phyloP scores from a whole-genome alignment of 30 jellyfish, hydroid and myxozoan species.

The Thelohanellus kitauei region DNA sequence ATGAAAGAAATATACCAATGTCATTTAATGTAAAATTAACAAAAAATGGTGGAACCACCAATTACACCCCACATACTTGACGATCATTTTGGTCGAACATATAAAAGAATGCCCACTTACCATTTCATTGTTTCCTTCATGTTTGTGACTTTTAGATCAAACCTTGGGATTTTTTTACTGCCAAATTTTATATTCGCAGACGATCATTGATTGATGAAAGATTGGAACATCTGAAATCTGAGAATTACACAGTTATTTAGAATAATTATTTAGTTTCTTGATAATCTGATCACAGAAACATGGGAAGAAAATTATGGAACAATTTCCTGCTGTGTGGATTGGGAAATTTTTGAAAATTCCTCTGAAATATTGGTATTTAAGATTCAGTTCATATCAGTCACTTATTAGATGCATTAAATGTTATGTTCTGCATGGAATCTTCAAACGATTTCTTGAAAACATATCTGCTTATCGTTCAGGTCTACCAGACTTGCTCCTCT shows the following conservation, averaged over 20 bases:
- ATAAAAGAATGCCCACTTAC: no score
- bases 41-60: no score
- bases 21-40: no score
- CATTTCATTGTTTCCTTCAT: no score
- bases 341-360: conserved; percentile 18
- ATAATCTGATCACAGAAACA: conserved; percentile 1
- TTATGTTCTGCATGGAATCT: conserved; percentile 19
- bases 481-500: conserved; percentile 49
- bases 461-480: conserved; percentile 40
- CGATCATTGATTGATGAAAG: conserved; percentile 7
- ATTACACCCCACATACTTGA: no score
- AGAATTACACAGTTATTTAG: background rate
- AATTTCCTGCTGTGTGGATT: conserved; percentile 12
- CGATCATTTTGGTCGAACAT: no score
- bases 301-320: conserved; percentile 26
- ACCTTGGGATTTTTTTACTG: conserved; percentile 32
- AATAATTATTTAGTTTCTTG: conserved; percentile 8
- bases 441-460: conserved; percentile 36
- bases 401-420: conserved; percentile 16
- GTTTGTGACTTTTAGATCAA: conserved; percentile 18
- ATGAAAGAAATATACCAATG: no score
- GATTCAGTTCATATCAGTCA: conserved; percentile 8
- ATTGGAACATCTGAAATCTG: conserved; percentile 9
- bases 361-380: conserved; percentile 27
- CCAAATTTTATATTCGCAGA: conserved; percentile 18